These are phyloP conservation scores for Muscicapa adusta DNA, from an alignment of 2,113 vertebrate species.

Conservation along the genomic window DNA sequence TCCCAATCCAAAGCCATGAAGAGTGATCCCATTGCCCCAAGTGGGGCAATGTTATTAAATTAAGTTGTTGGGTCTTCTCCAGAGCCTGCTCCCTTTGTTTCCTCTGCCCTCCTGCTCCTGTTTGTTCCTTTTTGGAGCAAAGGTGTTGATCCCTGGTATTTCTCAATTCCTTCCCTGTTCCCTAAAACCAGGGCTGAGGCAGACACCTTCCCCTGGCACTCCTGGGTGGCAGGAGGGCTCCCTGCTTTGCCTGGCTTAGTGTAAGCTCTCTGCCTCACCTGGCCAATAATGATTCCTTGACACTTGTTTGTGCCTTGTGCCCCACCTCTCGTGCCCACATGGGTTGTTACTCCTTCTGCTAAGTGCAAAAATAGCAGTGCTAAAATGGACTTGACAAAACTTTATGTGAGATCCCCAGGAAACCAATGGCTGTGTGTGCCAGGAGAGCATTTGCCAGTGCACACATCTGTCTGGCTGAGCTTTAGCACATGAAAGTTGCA, in stretches of 20 bases:
- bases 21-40: background rate
- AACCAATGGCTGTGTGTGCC: background rate
- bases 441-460: background rate
- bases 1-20: background rate
- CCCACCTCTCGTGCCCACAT: background rate
- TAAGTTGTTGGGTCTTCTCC: background rate
- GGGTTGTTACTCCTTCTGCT: background rate
- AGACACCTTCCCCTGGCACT: background rate
- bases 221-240: background rate
- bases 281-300: background rate
- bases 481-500: background rate
- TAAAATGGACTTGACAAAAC: background rate
- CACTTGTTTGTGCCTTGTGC: conserved; percentile 10
- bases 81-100: background rate
- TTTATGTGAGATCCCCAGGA: background rate
- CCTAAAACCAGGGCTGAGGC: background rate
- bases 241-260: background rate
- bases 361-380: background rate
- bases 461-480: background rate
- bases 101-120: background rate
- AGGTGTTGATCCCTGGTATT: background rate
- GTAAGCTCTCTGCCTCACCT: background rate
- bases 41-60: background rate
- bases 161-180: background rate
- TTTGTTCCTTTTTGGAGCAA: background rate